phyloP scores from a whole-genome alignment of 1,140 invertebrate species.

The Hydropsyche tenuis region DNA sequence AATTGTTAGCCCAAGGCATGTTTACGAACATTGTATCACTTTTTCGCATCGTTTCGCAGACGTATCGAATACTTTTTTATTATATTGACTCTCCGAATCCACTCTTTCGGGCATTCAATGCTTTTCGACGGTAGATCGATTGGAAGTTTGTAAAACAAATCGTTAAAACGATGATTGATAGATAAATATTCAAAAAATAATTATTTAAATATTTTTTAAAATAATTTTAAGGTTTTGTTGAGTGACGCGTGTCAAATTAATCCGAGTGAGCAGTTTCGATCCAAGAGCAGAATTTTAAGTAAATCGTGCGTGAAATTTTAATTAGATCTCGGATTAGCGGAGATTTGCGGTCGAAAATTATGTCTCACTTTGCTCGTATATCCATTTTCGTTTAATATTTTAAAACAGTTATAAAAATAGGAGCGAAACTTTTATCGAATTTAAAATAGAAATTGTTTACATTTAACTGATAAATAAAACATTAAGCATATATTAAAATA shows the following conservation, averaged over 20 bases:
- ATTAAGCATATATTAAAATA: too few species aligned
- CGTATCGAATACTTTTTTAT: background rate
- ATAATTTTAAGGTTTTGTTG: too few species aligned
- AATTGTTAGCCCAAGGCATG: conserved; percentile 1
- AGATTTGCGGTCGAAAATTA: conserved; percentile 15
- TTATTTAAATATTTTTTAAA: too few species aligned
- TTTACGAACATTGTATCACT: conserved; percentile 13
- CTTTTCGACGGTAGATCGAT: too few species aligned
- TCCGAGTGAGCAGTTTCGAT: background rate
- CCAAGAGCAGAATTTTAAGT: background rate
- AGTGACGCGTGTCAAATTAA: conserved; percentile 3
- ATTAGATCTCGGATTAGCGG: conserved; percentile 7
- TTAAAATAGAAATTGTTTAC: too few species aligned
- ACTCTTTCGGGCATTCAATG: background rate
- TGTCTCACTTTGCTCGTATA: background rate
- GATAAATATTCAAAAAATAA: too few species aligned
- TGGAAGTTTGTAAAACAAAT: too few species aligned
- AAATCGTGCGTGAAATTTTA: conserved; percentile 34
- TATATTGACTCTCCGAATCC: conserved; percentile 2
- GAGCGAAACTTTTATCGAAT: too few species aligned
- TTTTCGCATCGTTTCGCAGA: conserved; percentile 9
- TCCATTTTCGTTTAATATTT: too few species aligned
- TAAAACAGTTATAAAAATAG: too few species aligned
- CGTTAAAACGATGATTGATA: too few species aligned
- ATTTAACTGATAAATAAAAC: too few species aligned